Base-by-base conservation (phyloP, 2,888 invertebrate species). In the Melieria picta region DNA sequence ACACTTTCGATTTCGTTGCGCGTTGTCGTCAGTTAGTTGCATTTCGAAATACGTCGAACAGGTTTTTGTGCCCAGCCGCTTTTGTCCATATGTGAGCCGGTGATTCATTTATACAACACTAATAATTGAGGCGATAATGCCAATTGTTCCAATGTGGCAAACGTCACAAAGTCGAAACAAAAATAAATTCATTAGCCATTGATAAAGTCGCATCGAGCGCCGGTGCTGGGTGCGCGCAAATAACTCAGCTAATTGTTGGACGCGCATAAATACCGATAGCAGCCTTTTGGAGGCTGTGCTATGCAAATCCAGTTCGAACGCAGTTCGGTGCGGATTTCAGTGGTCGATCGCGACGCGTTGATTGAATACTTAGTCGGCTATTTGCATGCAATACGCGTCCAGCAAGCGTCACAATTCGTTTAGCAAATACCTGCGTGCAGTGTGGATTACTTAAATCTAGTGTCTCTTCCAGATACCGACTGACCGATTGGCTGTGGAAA, bases 201-300 rank as follows among this genome's bases (percentile, higher is more conserved):
- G 30, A 30, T 30, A 30, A 30, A 30, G 2, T 30, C 30, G 30
- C 30, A 30, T 30, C 30, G 30, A 30, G 30, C 30, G 30, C 2
- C 30, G 30, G 30, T 30, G 30, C 30, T 30, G 30, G 30, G 30
- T 30, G 30, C 30, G 30, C 30, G 30, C 30, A 30, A 30, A 2
- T 30, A 30, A 30, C 30, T 30, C 30, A 2, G 30, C 30, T 30
- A 30, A 30, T 30, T 30, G 30, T 30, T 30, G 30, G 30, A 30
- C 30, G 30, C 30, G 30, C 30, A 30, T 30, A 30, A 30, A 30
- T 30, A 30, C 30, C 30, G 30, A 30, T 30, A 30, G 30, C 30
- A 30, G 30, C 30, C 30, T 30, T 30, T 46, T 52, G 7, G 46
- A 13, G 75, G 75, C 76, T 76, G 72, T 58, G 66, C 66, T 50